A percentile compares a stretch with the other conserved stretches of the same genome.
Evolutionary conservation across 2,797 vertebrate genomes (phyloP).

Genomic region (Falco novaeseelandiae): DNA sequence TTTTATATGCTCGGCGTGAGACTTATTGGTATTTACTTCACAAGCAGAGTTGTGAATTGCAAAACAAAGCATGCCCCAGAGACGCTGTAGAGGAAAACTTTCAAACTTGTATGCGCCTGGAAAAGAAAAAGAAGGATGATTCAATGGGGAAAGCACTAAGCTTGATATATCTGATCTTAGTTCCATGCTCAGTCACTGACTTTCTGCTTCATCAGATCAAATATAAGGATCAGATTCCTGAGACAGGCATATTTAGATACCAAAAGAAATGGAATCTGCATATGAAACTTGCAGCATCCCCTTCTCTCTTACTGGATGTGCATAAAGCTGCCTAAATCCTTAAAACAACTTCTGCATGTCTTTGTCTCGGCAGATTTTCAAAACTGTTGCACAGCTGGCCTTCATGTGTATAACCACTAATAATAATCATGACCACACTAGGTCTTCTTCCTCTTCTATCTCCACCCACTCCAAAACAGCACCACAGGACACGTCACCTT

Average conservation of each 20-base stretch:
- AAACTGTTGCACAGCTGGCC: background rate
- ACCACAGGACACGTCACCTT: rapidly evolving
- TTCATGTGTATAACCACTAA: background rate
- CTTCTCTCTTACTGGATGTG: background rate
- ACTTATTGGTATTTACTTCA: constrained; percentile 51
- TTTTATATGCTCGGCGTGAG: background rate
- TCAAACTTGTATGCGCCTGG: background rate
- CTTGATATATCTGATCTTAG: background rate
- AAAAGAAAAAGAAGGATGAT: background rate
- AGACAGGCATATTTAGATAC: background rate
- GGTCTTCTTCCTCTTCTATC: background rate
- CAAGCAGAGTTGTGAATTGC: constrained; percentile 35
- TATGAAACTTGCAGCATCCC: background rate
- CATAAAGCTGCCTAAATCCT: background rate
- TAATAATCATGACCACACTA: background rate
- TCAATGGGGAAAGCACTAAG: background rate
- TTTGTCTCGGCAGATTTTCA: background rate
- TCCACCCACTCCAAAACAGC: background rate
- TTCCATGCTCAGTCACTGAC: background rate
- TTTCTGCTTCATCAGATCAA: background rate
- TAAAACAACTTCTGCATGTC: background rate
- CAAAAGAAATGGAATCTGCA: background rate
- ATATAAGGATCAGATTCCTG: background rate
- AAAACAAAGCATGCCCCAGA: constrained; percentile 47
- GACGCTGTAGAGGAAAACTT: background rate